Base-by-base conservation (phyloP, 2,113 vertebrate genomes). In the Chitala chitala region DNA sequence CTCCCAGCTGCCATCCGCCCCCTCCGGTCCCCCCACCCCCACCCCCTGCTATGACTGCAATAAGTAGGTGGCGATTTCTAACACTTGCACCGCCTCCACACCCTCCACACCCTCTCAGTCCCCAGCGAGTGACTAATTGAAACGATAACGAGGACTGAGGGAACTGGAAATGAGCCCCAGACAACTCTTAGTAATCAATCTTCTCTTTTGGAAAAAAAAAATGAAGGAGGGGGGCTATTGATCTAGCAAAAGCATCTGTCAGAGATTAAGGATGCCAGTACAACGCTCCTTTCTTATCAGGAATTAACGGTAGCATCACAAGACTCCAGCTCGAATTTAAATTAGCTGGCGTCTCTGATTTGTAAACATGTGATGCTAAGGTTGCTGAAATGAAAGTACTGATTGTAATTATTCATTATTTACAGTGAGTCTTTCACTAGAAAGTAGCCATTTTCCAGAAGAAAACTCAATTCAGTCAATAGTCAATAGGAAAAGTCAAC, bases 171-270 rank as follows among this genome's bases (percentile, higher is more conserved):
- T 58, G 74, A 85, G 82, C 79, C 78, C 22, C 8, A 72, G 77
- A 80, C 75, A 75, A 83, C 75, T 84, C 72, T 75, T 80, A 81
- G 81, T 82, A 76, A 88, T 92, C 90, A 88, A 87, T 89, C 85
- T 86, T 81, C 74, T 83, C 83, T 82, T 84, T 78, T 79, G 68
- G 15, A 29, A 31, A 70, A 38, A 26, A 75, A 75, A 74, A 85
- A 84, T 84, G 78, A 85, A 87, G 86, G 82, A 83, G 82, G 84
- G 80, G 84, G 85, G 78, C 77, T 85, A 88, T 90, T 78, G 86
- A 90, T 89, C 72, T 75, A 70, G 59, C 7, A 54, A 84, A 86
- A 78, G 81, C 82, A 82, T 87, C 84, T 80, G 84, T 89, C 86
- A 85, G 81, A 86, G 87, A 90, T 87, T 86, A 87, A 83, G 78